Conservation (phyloP, 2,113 vertebrate species). For the Potamarius usumacintae region DNA sequence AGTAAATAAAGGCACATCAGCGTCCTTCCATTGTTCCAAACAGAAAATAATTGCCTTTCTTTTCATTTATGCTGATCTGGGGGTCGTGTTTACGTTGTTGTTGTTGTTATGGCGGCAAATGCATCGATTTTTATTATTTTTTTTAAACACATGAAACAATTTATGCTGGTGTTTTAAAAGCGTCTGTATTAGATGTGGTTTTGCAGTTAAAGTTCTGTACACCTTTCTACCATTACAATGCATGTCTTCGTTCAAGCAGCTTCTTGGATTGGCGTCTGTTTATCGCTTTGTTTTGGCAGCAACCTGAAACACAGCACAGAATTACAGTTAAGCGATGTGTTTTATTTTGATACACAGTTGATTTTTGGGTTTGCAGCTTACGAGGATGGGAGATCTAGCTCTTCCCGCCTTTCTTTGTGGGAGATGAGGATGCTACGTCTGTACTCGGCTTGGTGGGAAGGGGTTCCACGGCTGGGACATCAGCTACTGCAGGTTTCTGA, state of each 20-base stretch:
- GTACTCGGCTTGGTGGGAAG: constrained; percentile 59
- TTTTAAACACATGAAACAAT: not conserved
- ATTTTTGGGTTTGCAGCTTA: not conserved
- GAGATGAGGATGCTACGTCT: constrained; percentile 63
- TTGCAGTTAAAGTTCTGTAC: constrained; percentile 11
- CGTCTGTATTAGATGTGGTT: constrained; percentile 17
- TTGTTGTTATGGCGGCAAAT: no score
- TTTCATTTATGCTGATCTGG: not conserved
- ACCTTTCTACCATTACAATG: constrained; percentile 43
- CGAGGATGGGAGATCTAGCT: constrained; percentile 60
- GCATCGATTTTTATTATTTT: not conserved
- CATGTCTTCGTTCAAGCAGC: constrained; percentile 57
- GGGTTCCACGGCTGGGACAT: constrained; percentile 46
- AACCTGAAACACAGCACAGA: constrained; percentile 56
- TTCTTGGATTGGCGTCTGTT: constrained; percentile 49
- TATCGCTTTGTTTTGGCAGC: constrained; percentile 2
- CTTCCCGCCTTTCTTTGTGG: constrained; percentile 64
- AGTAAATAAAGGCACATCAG: constrained; percentile 20
- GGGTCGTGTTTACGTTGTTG: not conserved
- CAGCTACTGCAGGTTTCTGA: constrained; percentile 66
- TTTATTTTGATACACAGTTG: not conserved
- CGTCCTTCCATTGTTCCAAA: not conserved
- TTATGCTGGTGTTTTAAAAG: constrained; percentile 17
- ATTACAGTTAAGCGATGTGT: not conserved
- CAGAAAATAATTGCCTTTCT: not conserved